phyloP scores from a whole-genome alignment of 1,140 invertebrate species.

The Bombyx mori region ASM3026992v2 NC_085125.1:156501-157000 shows the following conservation, averaged over 20 bases:
- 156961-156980: conserved; percentile 86
- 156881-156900: conserved; percentile 89
- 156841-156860: conserved; percentile 78
- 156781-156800: conserved; percentile 36
- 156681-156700: conserved; percentile 19
- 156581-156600: background rate
- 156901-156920: conserved; percentile 88
- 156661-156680: conserved; percentile 7
- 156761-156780: conserved; percentile 20
- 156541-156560: conserved; percentile 50
- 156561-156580: conserved; percentile 42
- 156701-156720: conserved; percentile 15
- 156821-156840: conserved; percentile 62
- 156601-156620: conserved; percentile 11
- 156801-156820: conserved; percentile 57
- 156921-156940: conserved; percentile 88
- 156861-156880: conserved; percentile 92
- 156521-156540: conserved; percentile 47
- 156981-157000: conserved; percentile 78
- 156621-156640: conserved; percentile 11
- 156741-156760: conserved; percentile 9
- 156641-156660: conserved; percentile 7
- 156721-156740: conserved; percentile 11
- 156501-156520: conserved; percentile 38
- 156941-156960: conserved; percentile 90